These are phyloP conservation scores for Phymanthus crucifer DNA, from an alignment of 92 coral and sea anemone species.

Conservation along the genomic window DNA sequence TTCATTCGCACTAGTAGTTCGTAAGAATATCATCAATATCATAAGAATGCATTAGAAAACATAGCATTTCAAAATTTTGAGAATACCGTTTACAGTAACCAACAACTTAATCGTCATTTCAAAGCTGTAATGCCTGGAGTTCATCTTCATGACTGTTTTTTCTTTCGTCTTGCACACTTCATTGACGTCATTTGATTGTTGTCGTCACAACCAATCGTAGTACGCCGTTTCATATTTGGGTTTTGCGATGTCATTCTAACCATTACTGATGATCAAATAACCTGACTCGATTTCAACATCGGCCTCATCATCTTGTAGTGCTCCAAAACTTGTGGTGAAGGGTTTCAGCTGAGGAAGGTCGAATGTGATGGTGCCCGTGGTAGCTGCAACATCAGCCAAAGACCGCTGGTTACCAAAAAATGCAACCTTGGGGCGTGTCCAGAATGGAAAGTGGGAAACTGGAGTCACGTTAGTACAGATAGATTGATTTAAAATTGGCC, in stretches of 20 bases:
- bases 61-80: no score
- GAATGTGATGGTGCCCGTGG: slow-evolving; percentile 53
- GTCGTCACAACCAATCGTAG: background rate
- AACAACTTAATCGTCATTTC: no score
- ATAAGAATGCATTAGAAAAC: no score
- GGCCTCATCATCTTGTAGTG: slow-evolving; percentile 59
- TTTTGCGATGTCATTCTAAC: background rate
- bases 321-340: slow-evolving; percentile 86
- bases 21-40: no score
- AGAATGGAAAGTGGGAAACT: slow-evolving; percentile 69
- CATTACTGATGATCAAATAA: background rate
- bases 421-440: slow-evolving; percentile 50
- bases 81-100: no score
- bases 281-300: background rate
- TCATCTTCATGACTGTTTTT: background rate
- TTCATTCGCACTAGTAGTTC: background rate
- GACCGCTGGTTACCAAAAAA: slow-evolving; percentile 35
- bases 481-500: background rate
- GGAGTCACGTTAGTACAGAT: slow-evolving; percentile 64
- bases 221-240: background rate
- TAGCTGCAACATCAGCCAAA: slow-evolving; percentile 38
- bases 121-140: no score
- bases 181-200: background rate
- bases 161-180: background rate
- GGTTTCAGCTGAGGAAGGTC: slow-evolving; percentile 66